Percentiles rank a stretch among this genome's conserved stretches.
Evolutionary conservation across 2,797 vertebrate genomes (phyloP).

Genomic region (Scleropages formosus): DNA sequence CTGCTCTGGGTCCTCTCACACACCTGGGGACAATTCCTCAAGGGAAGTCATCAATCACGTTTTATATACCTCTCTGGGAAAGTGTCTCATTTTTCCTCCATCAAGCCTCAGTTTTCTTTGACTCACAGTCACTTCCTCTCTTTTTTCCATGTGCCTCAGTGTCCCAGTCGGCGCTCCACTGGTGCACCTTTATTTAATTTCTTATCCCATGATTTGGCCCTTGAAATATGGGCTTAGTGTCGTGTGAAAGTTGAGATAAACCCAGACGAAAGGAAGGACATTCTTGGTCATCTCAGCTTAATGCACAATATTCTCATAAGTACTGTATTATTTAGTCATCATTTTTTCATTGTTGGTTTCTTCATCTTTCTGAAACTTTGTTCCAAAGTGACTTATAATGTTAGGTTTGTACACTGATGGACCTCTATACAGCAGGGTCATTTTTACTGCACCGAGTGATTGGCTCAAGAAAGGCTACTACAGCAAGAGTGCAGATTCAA

Average conservation of each 20-base stretch:
- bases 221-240: constrained; percentile 59
- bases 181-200: constrained; percentile 18
- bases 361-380: background rate
- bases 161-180: constrained; percentile 57
- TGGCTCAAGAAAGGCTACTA: too few relatives aligned
- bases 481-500: too few relatives aligned
- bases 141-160: constrained; percentile 69
- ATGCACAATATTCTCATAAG: background rate
- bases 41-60: constrained; percentile 80
- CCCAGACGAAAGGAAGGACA: background rate
- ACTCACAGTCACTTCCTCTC: constrained; percentile 45
- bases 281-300: background rate
- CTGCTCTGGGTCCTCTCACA: constrained; percentile 44
- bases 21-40: constrained; percentile 78
- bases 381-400: too few relatives aligned
- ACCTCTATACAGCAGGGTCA: background rate
- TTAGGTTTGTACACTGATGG: too few relatives aligned
- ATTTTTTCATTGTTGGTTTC: background rate
- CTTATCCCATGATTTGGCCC: constrained; percentile 57
- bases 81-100: constrained; percentile 58
- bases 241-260: background rate
- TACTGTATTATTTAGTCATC: background rate
- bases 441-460: background rate
- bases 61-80: constrained; percentile 74
- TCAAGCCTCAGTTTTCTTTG: constrained; percentile 58